Conservation (phyloP, 2,888 invertebrate genomes). For the Archips crataeganus region DNA sequence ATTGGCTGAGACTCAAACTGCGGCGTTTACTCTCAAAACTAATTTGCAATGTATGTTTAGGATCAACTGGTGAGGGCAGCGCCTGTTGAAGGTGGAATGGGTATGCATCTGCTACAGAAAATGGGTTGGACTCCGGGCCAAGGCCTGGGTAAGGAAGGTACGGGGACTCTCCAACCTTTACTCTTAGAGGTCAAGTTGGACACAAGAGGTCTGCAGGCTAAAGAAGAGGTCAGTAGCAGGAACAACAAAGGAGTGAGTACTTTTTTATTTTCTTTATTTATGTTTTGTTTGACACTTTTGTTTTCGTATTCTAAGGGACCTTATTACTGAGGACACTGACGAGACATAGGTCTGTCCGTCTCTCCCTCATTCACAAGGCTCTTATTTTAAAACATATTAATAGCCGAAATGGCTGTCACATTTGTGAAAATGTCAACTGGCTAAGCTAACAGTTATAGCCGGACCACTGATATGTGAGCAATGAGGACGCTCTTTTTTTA, state of each 20-base stretch:
- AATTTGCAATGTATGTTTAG: conserved; percentile 75
- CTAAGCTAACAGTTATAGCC: too few species aligned
- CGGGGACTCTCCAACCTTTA: conserved; percentile 95
- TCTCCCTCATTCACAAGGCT: background rate
- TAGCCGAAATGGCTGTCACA: background rate
- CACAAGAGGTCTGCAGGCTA: conserved; percentile 94
- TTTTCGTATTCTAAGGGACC: background rate
- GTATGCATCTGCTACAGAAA: conserved; percentile 98
- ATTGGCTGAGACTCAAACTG: background rate
- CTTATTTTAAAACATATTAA: too few species aligned
- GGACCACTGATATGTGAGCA: too few species aligned
- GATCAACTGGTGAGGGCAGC: conserved; percentile 96
- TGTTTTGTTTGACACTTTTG: background rate
- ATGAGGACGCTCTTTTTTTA: too few species aligned
- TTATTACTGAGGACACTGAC: background rate
- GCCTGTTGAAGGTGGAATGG: conserved; percentile 97
- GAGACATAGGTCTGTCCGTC: background rate
- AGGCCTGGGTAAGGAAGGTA: conserved; percentile 98
- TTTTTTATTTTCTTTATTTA: background rate
- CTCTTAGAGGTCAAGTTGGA: conserved; percentile 98
- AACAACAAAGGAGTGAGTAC: conserved; percentile 67
- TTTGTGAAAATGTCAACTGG: background rate
- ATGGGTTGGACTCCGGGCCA: conserved; percentile 99
- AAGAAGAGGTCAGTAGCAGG: conserved; percentile 87
- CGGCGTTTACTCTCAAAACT: background rate